Conservation (phyloP, 2,888 invertebrate species). For the Caenorhabditis japonica region DNA sequence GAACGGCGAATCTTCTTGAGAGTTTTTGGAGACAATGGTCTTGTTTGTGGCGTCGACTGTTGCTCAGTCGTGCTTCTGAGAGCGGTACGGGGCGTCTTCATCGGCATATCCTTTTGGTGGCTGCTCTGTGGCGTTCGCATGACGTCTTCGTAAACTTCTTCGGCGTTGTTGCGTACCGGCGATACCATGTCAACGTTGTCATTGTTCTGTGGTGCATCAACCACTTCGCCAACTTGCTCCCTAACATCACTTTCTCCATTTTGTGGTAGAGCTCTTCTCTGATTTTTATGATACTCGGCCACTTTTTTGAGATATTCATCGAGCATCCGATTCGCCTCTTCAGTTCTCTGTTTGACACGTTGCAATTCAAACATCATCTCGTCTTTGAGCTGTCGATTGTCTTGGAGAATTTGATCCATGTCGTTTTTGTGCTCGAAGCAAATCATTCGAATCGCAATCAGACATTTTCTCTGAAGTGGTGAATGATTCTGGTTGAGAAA, state of each 20-base stretch:
- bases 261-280: slow-evolving; percentile 3
- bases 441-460: slow-evolving; percentile 41
- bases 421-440: slow-evolving; percentile 45
- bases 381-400: slow-evolving; percentile 40
- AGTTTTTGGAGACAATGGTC: slow-evolving; percentile 43
- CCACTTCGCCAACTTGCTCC: slow-evolving; percentile 1
- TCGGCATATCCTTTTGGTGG: neutral
- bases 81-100: slow-evolving; percentile 18
- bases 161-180: neutral
- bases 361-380: slow-evolving; percentile 47
- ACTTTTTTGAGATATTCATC: slow-evolving; percentile 36
- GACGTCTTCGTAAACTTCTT: neutral
- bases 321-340: slow-evolving; percentile 41
- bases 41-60: slow-evolving; percentile 11
- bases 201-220: slow-evolving; percentile 5
- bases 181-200: neutral
- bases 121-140: slow-evolving; percentile 9
- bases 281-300: slow-evolving; percentile 16
- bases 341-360: slow-evolving; percentile 35
- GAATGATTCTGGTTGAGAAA: slow-evolving; percentile 42
- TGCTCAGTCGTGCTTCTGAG: slow-evolving; percentile 14
- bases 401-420: slow-evolving; percentile 38
- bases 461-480: slow-evolving; percentile 40
- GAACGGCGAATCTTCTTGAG: slow-evolving; percentile 28
- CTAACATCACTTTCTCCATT: neutral